phyloP scores from a whole-genome alignment of 1,140 invertebrate species.

The Halesus radiatus region DNA sequence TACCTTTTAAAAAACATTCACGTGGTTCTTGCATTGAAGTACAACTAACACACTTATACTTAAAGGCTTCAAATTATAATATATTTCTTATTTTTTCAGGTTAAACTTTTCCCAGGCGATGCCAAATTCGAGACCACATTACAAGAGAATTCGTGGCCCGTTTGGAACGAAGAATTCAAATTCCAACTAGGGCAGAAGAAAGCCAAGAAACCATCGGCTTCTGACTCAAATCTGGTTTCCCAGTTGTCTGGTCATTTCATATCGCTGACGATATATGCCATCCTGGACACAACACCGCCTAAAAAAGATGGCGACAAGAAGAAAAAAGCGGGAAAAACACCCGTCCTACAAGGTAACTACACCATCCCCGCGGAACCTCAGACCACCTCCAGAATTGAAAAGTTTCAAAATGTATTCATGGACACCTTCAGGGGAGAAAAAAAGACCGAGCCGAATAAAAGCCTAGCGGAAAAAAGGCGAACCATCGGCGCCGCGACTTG shows the following conservation, averaged over 20 bases:
- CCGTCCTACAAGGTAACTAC: background rate
- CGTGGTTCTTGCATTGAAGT: too few species aligned
- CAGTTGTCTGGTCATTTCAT: conserved; percentile 79
- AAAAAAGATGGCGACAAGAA: conserved; percentile 61
- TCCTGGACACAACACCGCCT: conserved; percentile 73
- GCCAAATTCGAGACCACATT: conserved; percentile 81
- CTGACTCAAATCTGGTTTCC: conserved; percentile 63
- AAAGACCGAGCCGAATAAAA: conserved; percentile 32
- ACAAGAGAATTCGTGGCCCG: conserved; percentile 81
- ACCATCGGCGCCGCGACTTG: conserved; percentile 80
- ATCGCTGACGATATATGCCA: conserved; percentile 80
- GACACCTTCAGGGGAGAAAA: conserved; percentile 38
- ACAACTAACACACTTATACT: too few species aligned
- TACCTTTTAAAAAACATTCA: too few species aligned
- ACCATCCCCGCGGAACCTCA: conserved; percentile 57
- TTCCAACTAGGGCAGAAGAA: conserved; percentile 73
- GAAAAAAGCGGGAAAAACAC: conserved; percentile 58
- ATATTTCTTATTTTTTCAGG: conserved; percentile 67
- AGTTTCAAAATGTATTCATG: conserved; percentile 44
- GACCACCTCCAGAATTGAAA: conserved; percentile 50
- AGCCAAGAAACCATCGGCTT: conserved; percentile 64
- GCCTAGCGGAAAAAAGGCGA: conserved; percentile 71
- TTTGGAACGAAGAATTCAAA: conserved; percentile 83
- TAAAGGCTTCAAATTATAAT: background rate
- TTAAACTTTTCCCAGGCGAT: conserved; percentile 80